phyloP scores from a whole-genome alignment of 37 sponge, comb jelly and placozoan genomes.

The Hormiphora californensis region DNA sequence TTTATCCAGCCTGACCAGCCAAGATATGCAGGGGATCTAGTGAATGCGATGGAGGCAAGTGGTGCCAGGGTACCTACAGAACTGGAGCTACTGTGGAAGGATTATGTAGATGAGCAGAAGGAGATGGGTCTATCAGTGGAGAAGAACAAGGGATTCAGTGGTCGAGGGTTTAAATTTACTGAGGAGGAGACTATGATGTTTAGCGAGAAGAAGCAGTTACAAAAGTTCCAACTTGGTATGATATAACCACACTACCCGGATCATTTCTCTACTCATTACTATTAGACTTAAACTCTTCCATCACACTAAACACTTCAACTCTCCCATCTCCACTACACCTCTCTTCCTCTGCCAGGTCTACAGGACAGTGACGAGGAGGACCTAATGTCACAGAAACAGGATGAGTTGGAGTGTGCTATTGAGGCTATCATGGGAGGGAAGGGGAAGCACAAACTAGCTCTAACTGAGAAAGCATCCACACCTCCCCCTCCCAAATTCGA shows the following conservation, averaged over 20 bases:
- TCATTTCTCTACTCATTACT: too few relatives aligned
- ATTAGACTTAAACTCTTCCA: too few relatives aligned
- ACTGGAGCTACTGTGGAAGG: slow-evolving; percentile 79
- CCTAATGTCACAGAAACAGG: slow-evolving; percentile 50
- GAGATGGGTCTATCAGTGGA: slow-evolving; percentile 58
- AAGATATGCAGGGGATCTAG: slow-evolving; percentile 73
- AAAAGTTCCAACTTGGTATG: slow-evolving; percentile 65
- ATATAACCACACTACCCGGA: too few relatives aligned
- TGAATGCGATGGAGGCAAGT: slow-evolving; percentile 85
- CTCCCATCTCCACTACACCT: too few relatives aligned
- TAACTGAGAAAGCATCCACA: slow-evolving; percentile 21
- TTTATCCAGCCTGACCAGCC: slow-evolving; percentile 78
- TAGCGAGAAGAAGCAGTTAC: slow-evolving; percentile 73
- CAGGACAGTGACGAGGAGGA: slow-evolving; percentile 50
- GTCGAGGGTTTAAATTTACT: slow-evolving; percentile 85
- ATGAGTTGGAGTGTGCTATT: slow-evolving; percentile 39
- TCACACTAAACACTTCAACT: too few relatives aligned
- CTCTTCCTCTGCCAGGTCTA: background rate
- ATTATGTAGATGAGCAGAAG: slow-evolving; percentile 64
- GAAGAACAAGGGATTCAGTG: slow-evolving; percentile 58
- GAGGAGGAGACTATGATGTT: slow-evolving; percentile 82
- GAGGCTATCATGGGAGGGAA: slow-evolving; percentile 53
- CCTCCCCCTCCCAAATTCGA: slow-evolving; percentile 15
- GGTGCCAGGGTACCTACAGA: slow-evolving; percentile 71
- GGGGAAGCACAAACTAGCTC: background rate